Evolutionary conservation across 2,113 vertebrate genomes (phyloP).

Genomic region (Pagrus major): DNA sequence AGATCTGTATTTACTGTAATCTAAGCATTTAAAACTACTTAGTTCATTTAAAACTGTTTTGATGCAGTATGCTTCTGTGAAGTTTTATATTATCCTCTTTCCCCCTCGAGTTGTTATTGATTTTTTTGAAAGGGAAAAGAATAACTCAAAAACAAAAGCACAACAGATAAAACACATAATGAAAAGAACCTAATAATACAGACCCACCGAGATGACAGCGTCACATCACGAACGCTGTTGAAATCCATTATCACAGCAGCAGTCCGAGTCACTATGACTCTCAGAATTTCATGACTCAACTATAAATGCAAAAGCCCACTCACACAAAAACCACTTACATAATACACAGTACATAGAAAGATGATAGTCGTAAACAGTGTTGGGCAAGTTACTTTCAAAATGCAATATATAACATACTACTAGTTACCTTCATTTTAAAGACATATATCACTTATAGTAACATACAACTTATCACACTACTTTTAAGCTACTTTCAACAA

Average conservation of each 20-base stretch:
- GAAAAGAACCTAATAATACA: not conserved
- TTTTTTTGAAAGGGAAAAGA: not conserved
- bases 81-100: not conserved
- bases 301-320: not conserved
- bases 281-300: no score
- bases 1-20: not conserved
- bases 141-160: not conserved
- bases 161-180: not conserved
- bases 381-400: no score
- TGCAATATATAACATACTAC: no score
- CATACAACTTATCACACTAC: no score
- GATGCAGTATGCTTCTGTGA: not conserved
- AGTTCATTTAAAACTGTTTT: not conserved
- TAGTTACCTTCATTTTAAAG: no score
- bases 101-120: not conserved
- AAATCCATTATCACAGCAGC: not conserved
- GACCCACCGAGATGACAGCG: not conserved
- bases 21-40: not conserved
- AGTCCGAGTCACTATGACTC: not conserved
- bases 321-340: not conserved
- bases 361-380: no score
- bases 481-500: no score
- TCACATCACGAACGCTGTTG: not conserved
- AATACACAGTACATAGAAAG: not conserved
- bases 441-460: no score